Base-by-base conservation (phyloP, 2,888 invertebrate genomes). In the Anorthoa munda region DNA sequence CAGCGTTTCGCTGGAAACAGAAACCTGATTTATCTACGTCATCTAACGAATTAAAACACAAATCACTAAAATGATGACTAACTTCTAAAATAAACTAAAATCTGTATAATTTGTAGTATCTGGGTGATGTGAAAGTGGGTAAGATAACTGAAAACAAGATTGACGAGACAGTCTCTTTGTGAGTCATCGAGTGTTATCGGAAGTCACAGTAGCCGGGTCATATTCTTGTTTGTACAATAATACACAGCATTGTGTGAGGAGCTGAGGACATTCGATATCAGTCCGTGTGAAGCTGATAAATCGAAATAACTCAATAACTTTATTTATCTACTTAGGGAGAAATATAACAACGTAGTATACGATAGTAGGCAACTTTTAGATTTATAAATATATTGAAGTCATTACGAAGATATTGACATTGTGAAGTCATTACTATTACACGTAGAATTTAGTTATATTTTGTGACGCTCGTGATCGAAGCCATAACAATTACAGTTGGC, bases 171-270 rank as follows among this genome's bases (percentile, higher is more conserved):
- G 21, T 63, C 51, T 70, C 4, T 21, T 31, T 21, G 65, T 75
- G 75, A 79, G 59, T 79, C 83, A 79, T 56, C 53, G 46, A 15
- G 17, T 75, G 58, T 70, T 81, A 81, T 84, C 81, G 69, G 31
- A 56, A 58, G 51, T 12, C 21, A 48, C 23, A 59, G n/a, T 31
- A 58, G 58, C 4, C 56, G 69, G 77, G 72, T 77, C 77, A 67
- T 64, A 39, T 76, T 72, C 26, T 45, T 15, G 46, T 74, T 82
- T 68, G 45, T 63, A 39, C 63, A 72, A 63, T 23, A 63, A 73
- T 61, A 66, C 51, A 56, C 18, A 15, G 46, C 59, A 26, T 64
- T 66, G 64, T 75, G 13, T 45, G 45, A 45, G 0, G 21, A 45
- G 39, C 15, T 12, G 61, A 64, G 39, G 50, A 39, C 48, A 56